These are phyloP conservation scores for Pycnonotus jocosus DNA, from an alignment of 2,113 vertebrate genomes.

Conservation along the genomic window DNA sequence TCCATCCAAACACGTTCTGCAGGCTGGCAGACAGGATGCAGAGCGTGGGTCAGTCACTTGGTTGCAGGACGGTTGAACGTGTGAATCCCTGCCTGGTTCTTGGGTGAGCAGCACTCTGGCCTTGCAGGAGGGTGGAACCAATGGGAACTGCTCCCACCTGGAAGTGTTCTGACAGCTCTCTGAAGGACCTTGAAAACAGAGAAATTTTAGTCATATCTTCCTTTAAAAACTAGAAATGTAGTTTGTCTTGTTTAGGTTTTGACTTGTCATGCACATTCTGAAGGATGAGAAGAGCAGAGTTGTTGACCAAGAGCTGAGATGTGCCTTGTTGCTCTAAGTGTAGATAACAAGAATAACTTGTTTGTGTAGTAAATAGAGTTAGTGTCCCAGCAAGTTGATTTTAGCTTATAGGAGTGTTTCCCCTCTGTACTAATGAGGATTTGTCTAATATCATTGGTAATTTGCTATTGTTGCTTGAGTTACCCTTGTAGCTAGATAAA, in stretches of 20 bases:
- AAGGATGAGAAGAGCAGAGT: background rate
- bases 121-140: background rate
- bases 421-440: background rate
- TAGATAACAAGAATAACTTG: background rate
- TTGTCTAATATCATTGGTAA: background rate
- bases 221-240: background rate
- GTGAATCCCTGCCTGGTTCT: background rate
- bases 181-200: background rate
- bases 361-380: background rate
- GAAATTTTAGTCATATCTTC: background rate
- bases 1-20: background rate
- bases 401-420: background rate
- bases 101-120: background rate
- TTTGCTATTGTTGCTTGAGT: background rate
- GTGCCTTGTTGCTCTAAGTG: background rate
- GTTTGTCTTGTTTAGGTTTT: background rate
- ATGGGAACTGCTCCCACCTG: accelerated
- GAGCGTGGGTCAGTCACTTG: background rate
- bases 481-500: background rate
- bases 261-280: background rate
- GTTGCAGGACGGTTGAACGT: background rate
- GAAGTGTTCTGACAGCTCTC: background rate
- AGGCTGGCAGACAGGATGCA: background rate
- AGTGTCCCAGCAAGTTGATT: background rate
- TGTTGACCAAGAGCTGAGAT: background rate